Conservation (phyloP, 2,113 vertebrate genomes). For the Copsychus sechellarum region DNA sequence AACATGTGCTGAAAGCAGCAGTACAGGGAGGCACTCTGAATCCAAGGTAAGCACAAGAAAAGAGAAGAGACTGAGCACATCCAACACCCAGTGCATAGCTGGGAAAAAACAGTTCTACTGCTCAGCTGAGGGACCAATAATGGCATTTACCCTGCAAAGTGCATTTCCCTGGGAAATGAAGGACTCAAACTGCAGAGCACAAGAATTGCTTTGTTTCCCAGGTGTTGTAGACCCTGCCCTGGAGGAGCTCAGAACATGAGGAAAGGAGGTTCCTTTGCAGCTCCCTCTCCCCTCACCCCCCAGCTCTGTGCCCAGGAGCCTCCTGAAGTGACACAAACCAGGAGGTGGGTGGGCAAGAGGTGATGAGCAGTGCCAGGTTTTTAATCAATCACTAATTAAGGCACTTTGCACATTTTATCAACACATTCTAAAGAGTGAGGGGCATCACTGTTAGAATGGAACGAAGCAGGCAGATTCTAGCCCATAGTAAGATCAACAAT, state of each 20-base stretch:
- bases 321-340: neutral
- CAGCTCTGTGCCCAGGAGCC: neutral
- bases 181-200: neutral
- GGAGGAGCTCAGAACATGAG: too few species aligned
- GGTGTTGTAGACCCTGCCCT: neutral
- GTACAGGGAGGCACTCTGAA: neutral
- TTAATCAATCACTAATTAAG: neutral
- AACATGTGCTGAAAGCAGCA: neutral
- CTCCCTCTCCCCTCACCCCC: neutral
- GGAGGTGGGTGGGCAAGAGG: neutral
- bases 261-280: neutral
- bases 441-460: neutral
- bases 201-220: neutral
- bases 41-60: neutral
- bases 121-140: neutral
- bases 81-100: neutral
- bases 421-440: neutral
- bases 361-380: fast-evolving
- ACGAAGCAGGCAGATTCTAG: neutral
- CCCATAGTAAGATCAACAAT: too few species aligned
- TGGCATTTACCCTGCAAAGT: neutral
- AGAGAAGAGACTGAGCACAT: neutral
- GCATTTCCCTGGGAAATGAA: neutral
- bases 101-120: neutral
- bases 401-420: neutral